Evolutionary conservation across 2,797 vertebrate genomes (phyloP).

Genomic region (Hippoglossus hippoglossus): DNA sequence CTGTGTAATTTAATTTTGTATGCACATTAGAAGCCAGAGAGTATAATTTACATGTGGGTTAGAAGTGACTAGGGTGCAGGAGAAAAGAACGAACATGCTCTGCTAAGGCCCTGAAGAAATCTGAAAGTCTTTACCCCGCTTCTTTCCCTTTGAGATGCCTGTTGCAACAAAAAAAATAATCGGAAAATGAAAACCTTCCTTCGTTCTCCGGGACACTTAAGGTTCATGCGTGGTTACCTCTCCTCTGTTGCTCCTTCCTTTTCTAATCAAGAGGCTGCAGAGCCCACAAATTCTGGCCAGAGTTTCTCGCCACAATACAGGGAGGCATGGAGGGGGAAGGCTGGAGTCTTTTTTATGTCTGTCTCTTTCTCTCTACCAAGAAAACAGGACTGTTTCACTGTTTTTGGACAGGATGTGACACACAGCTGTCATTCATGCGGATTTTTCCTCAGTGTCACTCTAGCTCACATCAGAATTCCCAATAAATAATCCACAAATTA

Average conservation of each 20-base stretch:
- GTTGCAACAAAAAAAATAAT: slow-evolving; percentile 54
- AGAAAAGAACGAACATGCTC: slow-evolving; percentile 55
- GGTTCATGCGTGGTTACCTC: slow-evolving; percentile 74
- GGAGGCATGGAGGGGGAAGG: slow-evolving; percentile 46
- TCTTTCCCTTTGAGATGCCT: slow-evolving; percentile 57
- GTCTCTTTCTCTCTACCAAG: slow-evolving; percentile 36
- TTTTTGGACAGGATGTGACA: slow-evolving; percentile 40
- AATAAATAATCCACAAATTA: slow-evolving; percentile 6
- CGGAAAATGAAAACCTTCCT: slow-evolving; percentile 81
- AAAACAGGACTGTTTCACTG: slow-evolving; percentile 46
- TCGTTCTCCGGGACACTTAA: slow-evolving; percentile 66
- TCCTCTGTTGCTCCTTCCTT: slow-evolving; percentile 66
- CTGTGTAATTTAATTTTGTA: slow-evolving; percentile 78
- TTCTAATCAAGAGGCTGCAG: slow-evolving; percentile 64
- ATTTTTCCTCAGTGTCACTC: slow-evolving; percentile 2
- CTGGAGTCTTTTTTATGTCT: slow-evolving; percentile 57
- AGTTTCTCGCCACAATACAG: slow-evolving; percentile 74
- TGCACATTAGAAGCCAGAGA: slow-evolving; percentile 72
- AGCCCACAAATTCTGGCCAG: slow-evolving; percentile 60
- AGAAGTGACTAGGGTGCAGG: slow-evolving; percentile 60
- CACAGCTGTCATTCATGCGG: slow-evolving; percentile 58
- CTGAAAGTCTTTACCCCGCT: slow-evolving; percentile 47
- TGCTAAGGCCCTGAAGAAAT: slow-evolving; percentile 33
- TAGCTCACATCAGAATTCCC: background rate
- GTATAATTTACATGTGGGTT: slow-evolving; percentile 72